phyloP scores from a whole-genome alignment of 2,113 vertebrate genomes.

The Gymnogyps californianus region DNA sequence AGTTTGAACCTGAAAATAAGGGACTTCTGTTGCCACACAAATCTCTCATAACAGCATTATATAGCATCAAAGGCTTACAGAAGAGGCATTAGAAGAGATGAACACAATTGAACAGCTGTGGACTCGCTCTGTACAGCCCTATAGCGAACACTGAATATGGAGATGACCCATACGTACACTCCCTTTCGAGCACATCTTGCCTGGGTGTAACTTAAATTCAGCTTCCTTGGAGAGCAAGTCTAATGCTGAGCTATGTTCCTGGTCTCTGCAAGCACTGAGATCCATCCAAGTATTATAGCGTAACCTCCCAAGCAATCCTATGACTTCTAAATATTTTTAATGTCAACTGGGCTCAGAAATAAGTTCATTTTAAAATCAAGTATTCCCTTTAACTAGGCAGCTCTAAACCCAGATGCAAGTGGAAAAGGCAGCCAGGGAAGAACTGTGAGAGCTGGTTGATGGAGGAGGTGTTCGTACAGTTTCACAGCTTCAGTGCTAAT shows the following conservation, averaged over 20 bases:
- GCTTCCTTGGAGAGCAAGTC: not conserved
- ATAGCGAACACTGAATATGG: not conserved
- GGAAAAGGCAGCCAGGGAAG: not conserved
- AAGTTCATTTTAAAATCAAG: not conserved
- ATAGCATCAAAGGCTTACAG: not conserved
- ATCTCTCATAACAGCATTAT: not conserved
- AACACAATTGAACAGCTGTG: not conserved
- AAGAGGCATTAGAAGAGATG: not conserved
- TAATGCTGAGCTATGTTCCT: not conserved
- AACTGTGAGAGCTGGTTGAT: not conserved
- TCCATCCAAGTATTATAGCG: not conserved
- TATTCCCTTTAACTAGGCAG: not conserved
- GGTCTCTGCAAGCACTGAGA: not conserved
- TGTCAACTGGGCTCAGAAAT: not conserved
- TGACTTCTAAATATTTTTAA: not conserved
- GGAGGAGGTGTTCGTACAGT: not conserved
- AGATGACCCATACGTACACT: not conserved
- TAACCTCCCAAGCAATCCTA: not conserved
- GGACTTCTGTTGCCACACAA: not conserved
- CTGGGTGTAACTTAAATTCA: not conserved
- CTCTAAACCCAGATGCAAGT: not conserved
- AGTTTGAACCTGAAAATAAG: not conserved
- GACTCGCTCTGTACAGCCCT: not conserved
- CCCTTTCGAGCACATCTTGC: not conserved
- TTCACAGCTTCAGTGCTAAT: not conserved